Percentiles rank a stretch among this genome's conserved stretches.
Conservation (phyloP, 2,113 vertebrate genomes). For the Leucoraja erinaceus region DNA sequence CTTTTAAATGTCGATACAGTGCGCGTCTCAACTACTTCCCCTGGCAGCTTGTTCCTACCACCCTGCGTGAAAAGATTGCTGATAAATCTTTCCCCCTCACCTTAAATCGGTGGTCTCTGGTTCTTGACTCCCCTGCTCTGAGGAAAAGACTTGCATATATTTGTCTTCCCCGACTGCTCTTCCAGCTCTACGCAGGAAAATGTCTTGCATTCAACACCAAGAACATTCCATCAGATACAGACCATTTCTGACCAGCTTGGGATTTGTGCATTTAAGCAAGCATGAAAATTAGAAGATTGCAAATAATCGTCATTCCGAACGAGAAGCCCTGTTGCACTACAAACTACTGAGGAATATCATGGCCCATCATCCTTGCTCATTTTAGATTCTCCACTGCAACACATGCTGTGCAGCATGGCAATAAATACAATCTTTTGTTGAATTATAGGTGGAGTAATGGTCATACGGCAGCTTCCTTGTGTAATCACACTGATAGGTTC, state of each 20-base stretch:
- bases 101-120: no score
- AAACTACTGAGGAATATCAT: background rate
- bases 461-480: no score
- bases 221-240: background rate
- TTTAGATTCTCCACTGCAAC: background rate
- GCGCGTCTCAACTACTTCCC: no score
- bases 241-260: background rate
- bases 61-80: no score
- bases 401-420: background rate
- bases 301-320: background rate
- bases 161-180: background rate
- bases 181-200: background rate
- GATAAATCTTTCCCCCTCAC: no score
- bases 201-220: background rate
- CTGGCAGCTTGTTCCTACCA: no score
- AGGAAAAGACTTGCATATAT: no score
- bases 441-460: background rate
- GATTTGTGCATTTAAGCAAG: background rate
- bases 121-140: no score
- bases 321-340: background rate
- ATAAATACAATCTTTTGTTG: background rate
- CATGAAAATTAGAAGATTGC: background rate
- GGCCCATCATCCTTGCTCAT: background rate
- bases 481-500: background rate
- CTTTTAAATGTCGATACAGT: no score